phyloP scores from a whole-genome alignment of 2,888 invertebrate species.

The Meteorus cinctellus region DNA sequence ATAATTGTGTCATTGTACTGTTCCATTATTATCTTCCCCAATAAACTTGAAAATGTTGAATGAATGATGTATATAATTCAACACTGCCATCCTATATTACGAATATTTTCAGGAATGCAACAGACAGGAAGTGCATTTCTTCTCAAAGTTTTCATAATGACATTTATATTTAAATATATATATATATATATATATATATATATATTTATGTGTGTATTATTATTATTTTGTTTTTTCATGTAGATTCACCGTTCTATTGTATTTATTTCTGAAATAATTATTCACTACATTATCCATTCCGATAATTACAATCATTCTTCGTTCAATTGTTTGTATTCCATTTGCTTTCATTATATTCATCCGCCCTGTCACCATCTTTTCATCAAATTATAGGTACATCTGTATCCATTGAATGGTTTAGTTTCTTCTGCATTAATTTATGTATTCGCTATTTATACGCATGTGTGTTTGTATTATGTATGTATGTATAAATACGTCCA shows the following conservation, averaged over 20 bases:
- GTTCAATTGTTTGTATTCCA: slow-evolving; percentile 29
- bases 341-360: slow-evolving; percentile 15
- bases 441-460: neutral
- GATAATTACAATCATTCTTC: slow-evolving; percentile 61
- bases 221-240: slow-evolving; percentile 5
- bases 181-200: no score
- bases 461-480: slow-evolving; percentile 26
- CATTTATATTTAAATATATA: no score
- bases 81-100: neutral
- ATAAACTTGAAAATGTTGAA: neutral
- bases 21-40: slow-evolving; percentile 39
- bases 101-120: no score
- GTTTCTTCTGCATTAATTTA: neutral
- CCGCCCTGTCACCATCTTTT: slow-evolving; percentile 16
- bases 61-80: neutral
- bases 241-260: slow-evolving; percentile 60
- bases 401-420: slow-evolving; percentile 28
- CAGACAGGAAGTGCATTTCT: no score
- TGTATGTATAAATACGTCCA: neutral
- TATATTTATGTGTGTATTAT: neutral
- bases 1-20: slow-evolving; percentile 60
- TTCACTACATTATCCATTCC: slow-evolving; percentile 66
- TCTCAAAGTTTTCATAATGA: neutral
- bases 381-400: neutral
- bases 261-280: slow-evolving; percentile 68